Conservation (phyloP, 2,113 vertebrate genomes). For the Acrocephalus kingi region DNA sequence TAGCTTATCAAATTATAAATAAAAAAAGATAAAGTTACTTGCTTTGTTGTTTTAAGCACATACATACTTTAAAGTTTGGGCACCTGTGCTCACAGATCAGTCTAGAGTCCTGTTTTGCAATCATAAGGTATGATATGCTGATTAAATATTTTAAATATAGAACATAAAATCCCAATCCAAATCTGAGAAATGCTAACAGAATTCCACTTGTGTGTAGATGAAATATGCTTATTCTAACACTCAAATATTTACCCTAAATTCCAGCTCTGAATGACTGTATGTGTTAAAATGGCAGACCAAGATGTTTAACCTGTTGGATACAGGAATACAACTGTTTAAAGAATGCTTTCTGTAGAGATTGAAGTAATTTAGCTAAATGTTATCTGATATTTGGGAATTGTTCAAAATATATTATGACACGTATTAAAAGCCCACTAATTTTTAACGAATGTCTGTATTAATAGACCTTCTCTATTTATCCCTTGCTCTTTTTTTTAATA, state of each 20-base stretch:
- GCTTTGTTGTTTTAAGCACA: slow-evolving; percentile 56
- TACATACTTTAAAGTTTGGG: neutral
- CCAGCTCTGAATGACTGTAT: slow-evolving; percentile 41
- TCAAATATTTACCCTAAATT: slow-evolving; percentile 72
- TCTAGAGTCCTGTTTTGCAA: slow-evolving; percentile 46
- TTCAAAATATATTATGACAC: neutral
- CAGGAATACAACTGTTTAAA: neutral
- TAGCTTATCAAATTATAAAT: slow-evolving; percentile 63
- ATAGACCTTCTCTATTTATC: neutral
- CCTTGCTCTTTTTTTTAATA: neutral
- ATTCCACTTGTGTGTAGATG: slow-evolving; percentile 59
- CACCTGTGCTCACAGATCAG: slow-evolving; percentile 69
- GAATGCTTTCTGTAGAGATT: neutral
- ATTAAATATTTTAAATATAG: slow-evolving; percentile 68
- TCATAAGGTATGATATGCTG: slow-evolving; percentile 13
- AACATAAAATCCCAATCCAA: slow-evolving; percentile 49
- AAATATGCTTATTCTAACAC: slow-evolving; percentile 60
- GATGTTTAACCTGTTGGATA: neutral
- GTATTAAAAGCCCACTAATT: neutral
- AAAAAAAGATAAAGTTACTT: slow-evolving; percentile 53
- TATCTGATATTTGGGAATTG: neutral
- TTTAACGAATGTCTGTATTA: neutral
- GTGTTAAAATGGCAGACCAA: neutral
- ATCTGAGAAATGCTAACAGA: slow-evolving; percentile 68
- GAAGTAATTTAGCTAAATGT: neutral